phyloP scores from a whole-genome alignment of 2,797 vertebrate genomes.

The Anas bahamensis region DNA sequence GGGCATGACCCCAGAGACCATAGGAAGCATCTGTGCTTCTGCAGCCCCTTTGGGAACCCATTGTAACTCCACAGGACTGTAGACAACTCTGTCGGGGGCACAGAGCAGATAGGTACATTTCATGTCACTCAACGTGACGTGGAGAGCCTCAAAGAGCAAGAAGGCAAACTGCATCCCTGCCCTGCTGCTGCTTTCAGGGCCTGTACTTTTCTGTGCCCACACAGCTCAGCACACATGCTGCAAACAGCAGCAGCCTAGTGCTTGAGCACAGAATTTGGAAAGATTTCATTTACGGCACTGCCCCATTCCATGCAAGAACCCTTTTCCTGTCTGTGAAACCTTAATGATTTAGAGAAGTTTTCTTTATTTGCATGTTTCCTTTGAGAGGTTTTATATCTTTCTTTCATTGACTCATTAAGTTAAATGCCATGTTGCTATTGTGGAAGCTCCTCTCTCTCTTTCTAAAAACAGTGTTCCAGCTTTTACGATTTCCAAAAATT shows the following conservation, averaged over 20 bases:
- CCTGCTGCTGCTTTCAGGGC: not conserved
- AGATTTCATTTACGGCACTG: not conserved
- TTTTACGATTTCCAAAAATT: constrained; percentile 51
- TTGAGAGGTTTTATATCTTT: constrained; percentile 33
- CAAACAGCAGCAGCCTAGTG: not conserved
- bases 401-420: constrained; percentile 52
- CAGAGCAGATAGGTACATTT: not conserved
- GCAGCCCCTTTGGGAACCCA: rapidly evolving
- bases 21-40: not conserved
- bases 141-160: not conserved
- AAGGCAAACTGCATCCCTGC: not conserved
- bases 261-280: not conserved
- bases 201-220: not conserved
- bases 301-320: not conserved
- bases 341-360: not conserved
- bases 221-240: not conserved
- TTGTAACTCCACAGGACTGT: not conserved
- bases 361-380: constrained; percentile 10
- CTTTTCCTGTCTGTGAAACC: not conserved
- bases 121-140: not conserved
- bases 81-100: not conserved
- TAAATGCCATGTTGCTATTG: constrained; percentile 35
- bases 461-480: constrained; percentile 18
- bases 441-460: not conserved
- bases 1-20: not conserved